Percentiles rank a stretch among this genome's conserved stretches.
Conservation (phyloP, 2,113 vertebrate genomes). For the Ivindomyrus marchei region DNA sequence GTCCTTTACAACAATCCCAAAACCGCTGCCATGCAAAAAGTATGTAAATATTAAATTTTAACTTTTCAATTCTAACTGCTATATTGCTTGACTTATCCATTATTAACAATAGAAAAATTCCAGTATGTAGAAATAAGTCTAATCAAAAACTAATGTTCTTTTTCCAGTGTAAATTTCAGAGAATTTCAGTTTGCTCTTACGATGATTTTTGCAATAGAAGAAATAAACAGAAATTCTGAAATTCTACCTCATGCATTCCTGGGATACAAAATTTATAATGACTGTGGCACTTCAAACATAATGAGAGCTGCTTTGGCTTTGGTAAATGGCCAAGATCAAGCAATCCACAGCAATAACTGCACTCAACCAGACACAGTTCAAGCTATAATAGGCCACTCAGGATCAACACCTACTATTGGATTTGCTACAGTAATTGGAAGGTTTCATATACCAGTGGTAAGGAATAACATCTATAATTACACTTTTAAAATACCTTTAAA, state of each 20-base stretch:
- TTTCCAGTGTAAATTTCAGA: slow-evolving; percentile 57
- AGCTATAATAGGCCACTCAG: slow-evolving; percentile 64
- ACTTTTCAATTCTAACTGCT: not conserved
- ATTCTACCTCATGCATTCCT: slow-evolving; percentile 53
- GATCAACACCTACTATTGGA: slow-evolving; percentile 61
- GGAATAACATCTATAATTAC: slow-evolving; percentile 1
- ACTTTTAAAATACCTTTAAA: not conserved
- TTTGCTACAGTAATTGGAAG: slow-evolving; percentile 50
- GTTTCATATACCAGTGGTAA: slow-evolving; percentile 64
- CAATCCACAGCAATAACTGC: slow-evolving; percentile 41
- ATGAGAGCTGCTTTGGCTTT: slow-evolving; percentile 56
- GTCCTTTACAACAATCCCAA: slow-evolving; percentile 51
- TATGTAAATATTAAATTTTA: slow-evolving; percentile 39
- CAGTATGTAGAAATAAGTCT: not conserved
- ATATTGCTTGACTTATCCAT: not conserved
- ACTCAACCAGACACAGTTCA: slow-evolving; percentile 44
- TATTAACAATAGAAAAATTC: not conserved
- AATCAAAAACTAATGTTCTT: not conserved
- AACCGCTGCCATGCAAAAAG: slow-evolving; percentile 52
- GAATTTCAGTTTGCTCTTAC: slow-evolving; percentile 64
- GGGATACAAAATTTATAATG: slow-evolving; percentile 63
- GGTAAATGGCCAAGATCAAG: slow-evolving; percentile 42
- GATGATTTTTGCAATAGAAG: slow-evolving; percentile 63
- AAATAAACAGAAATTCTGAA: slow-evolving; percentile 55
- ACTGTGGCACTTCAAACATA: slow-evolving; percentile 61